Evolutionary conservation across 2,888 invertebrate genomes (phyloP).

Genomic region (Ormyrus nitidulus): DNA sequence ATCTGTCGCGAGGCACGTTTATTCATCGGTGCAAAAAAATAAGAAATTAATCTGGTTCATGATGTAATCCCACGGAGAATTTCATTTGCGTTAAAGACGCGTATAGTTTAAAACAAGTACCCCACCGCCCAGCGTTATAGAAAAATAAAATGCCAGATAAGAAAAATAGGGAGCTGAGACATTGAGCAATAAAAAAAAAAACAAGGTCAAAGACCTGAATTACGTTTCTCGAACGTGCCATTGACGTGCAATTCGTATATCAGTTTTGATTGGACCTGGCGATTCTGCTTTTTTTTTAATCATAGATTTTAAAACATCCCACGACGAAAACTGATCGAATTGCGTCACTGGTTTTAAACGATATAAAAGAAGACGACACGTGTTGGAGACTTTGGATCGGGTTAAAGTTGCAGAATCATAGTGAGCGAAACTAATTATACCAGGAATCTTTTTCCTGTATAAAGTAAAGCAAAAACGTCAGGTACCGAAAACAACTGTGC

Average conservation of each 20-base stretch:
- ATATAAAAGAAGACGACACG: background rate
- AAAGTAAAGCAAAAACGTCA: too few species aligned
- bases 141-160: too few species aligned
- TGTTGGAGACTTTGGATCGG: background rate
- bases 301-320: too few species aligned
- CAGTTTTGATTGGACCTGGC: conserved; percentile 25
- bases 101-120: too few species aligned
- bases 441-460: background rate
- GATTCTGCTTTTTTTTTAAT: background rate
- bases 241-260: background rate
- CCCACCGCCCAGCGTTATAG: too few species aligned
- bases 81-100: too few species aligned
- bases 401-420: too few species aligned
- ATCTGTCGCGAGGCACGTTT: background rate
- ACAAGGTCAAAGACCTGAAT: conserved; percentile 3
- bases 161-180: too few species aligned
- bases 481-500: too few species aligned
- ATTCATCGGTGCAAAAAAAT: too few species aligned
- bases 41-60: background rate
- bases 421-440: background rate
- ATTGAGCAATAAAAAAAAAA: background rate
- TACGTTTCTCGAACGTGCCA: background rate
- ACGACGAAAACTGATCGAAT: background rate
- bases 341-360: conserved; percentile 3
- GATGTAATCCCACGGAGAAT: too few species aligned